Conservation (phyloP, 2,888 invertebrate genomes). For the Allacma fusca region DNA sequence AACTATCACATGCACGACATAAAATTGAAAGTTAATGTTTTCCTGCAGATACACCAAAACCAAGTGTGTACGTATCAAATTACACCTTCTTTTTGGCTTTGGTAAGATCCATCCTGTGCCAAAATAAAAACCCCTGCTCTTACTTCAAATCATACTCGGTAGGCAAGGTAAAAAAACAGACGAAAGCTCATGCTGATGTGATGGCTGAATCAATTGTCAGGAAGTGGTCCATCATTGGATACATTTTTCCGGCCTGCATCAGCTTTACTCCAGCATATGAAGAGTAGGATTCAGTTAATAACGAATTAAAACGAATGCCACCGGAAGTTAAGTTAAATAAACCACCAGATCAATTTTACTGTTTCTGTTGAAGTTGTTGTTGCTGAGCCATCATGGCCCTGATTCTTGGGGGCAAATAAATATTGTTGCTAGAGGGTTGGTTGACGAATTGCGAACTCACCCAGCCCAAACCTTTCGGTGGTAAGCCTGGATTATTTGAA, state of each 20-base stretch:
- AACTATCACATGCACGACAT: too few relatives aligned
- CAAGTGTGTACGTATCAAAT: too few relatives aligned
- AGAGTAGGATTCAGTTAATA: not conserved
- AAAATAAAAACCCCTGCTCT: too few relatives aligned
- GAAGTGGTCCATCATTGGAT: slow-evolving; percentile 16
- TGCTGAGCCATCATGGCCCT: slow-evolving; percentile 11
- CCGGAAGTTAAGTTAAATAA: not conserved
- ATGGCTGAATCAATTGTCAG: not conserved
- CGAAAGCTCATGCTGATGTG: slow-evolving; percentile 10
- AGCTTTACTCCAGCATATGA: not conserved
- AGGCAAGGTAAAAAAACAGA: too few relatives aligned
- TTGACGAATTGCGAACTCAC: not conserved
- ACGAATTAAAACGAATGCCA: not conserved
- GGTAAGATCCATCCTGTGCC: too few relatives aligned
- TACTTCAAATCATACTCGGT: too few relatives aligned
- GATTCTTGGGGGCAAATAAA: slow-evolving; percentile 27
- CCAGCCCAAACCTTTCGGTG: not conserved
- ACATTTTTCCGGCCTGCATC: not conserved
- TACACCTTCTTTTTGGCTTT: too few relatives aligned
- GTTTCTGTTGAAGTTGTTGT: slow-evolving; percentile 5
- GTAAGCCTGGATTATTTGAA: slow-evolving; percentile 26
- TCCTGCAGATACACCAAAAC: too few relatives aligned
- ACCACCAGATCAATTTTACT: not conserved
- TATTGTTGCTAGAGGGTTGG: slow-evolving; percentile 20
- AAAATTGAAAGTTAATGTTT: too few relatives aligned